A percentile compares a stretch with the other conserved stretches of the same genome.
These are phyloP conservation scores for Synanceia verrucosa DNA, from an alignment of 2,797 vertebrate species.

Conservation along the genomic window DNA sequence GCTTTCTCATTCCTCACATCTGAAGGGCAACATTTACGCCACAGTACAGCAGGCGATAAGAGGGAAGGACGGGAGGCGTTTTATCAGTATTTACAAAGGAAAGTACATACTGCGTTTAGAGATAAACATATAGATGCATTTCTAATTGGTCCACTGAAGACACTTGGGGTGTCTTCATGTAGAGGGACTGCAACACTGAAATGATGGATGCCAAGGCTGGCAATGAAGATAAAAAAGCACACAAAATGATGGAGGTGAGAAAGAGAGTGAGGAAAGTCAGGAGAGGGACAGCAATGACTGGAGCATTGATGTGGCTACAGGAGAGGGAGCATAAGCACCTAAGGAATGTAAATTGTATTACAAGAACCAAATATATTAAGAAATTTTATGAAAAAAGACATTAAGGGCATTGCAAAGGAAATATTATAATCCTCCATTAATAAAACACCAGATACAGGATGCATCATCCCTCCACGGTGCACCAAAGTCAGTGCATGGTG, in stretches of 20 bases:
- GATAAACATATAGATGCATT: conserved; percentile 78
- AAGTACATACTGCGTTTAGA: conserved; percentile 62
- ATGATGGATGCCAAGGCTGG: conserved; percentile 62
- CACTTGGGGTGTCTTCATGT: conserved; percentile 21
- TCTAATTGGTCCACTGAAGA: conserved; percentile 60
- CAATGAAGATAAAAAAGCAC: conserved; percentile 58
- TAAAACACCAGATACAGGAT: not conserved
- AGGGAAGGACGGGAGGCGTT: conserved; percentile 27
- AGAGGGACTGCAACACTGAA: conserved; percentile 18
- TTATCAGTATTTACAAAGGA: conserved; percentile 69
- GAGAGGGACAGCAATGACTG: conserved; percentile 29
- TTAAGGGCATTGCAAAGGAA: not conserved
- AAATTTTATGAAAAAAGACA: not conserved
- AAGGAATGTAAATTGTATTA: not conserved
- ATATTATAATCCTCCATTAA: not conserved
- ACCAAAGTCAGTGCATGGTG: conserved; percentile 14
- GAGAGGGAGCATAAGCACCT: not conserved
- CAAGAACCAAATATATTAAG: not conserved
- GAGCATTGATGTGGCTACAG: conserved; percentile 6
- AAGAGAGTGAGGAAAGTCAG: conserved; percentile 36
- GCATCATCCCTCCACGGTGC: conserved; percentile 11
- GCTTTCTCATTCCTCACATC: conserved; percentile 36
- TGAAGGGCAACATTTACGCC: conserved; percentile 42
- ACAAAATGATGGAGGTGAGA: conserved; percentile 49
- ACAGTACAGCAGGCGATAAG: conserved; percentile 53